These are phyloP conservation scores for Macroglossus sobrinus DNA, from an alignment of 2,113 vertebrate species.

Conservation along the genomic window DNA sequence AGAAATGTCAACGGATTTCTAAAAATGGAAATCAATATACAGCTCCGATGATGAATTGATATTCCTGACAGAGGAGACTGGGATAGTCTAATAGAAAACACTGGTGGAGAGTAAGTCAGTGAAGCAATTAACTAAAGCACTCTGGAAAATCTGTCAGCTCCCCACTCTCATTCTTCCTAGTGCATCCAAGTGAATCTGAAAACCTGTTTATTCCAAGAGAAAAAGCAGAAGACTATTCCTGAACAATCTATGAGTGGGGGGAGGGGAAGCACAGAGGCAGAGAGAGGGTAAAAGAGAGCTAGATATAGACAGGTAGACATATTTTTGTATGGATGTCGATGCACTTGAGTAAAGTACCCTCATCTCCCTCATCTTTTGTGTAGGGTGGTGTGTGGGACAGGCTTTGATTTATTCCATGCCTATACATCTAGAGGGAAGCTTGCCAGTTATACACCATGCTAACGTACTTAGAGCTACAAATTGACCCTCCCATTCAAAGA, in stretches of 20 bases:
- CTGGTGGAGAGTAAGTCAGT: neutral
- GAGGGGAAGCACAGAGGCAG: no score
- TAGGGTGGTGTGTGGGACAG: no score
- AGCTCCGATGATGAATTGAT: neutral
- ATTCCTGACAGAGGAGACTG: neutral
- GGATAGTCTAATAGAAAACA: neutral
- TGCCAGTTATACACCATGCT: neutral
- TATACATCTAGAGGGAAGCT: neutral
- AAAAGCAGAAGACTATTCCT: neutral
- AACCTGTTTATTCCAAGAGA: neutral
- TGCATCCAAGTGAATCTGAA: neutral
- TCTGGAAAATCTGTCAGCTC: neutral
- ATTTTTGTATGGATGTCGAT: neutral
- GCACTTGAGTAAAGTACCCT: neutral
- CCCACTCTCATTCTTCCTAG: neutral
- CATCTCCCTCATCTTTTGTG: neutral
- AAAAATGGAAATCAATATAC: neutral
- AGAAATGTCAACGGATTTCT: neutral
- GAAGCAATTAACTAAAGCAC: neutral
- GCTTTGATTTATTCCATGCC: neutral
- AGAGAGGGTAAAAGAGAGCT: neutral
- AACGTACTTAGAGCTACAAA: neutral
- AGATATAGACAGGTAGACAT: neutral
- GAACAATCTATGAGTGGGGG: neutral
- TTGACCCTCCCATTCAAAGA: neutral